These are phyloP conservation scores for Helicolenus hilgendorfi DNA, from an alignment of 2,797 vertebrate genomes.

Conservation along the genomic window DNA sequence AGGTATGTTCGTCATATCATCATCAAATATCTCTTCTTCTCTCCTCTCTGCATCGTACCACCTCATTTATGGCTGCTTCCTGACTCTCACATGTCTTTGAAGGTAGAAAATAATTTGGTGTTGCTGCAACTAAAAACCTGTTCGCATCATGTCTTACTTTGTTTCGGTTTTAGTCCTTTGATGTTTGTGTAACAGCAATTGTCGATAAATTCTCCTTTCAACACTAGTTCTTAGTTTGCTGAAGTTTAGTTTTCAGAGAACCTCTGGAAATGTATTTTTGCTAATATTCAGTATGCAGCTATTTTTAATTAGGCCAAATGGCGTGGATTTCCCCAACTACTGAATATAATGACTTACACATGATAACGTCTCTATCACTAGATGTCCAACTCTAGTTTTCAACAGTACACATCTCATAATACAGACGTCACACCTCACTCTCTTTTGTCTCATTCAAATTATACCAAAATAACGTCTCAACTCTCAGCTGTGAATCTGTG, in stretches of 20 bases:
- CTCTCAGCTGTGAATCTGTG: slow-evolving; percentile 40
- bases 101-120: neutral
- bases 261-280: neutral
- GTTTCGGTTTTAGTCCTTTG: neutral
- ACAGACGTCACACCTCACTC: slow-evolving; percentile 28
- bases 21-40: neutral
- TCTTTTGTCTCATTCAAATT: slow-evolving; percentile 45
- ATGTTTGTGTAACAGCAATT: neutral
- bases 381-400: slow-evolving; percentile 5
- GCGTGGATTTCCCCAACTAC: neutral
- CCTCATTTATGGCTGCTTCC: neutral
- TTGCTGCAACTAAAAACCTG: neutral
- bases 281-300: neutral
- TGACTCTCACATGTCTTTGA: slow-evolving; percentile 6
- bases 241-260: neutral
- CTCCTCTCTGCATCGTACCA: neutral
- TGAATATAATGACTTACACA: neutral
- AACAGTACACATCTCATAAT: slow-evolving; percentile 8
- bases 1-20: neutral
- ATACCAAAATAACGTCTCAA: slow-evolving; percentile 47
- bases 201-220: neutral
- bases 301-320: neutral
- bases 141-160: neutral
- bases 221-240: neutral
- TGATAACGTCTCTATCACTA: neutral